Percentiles rank a stretch among this genome's conserved stretches.
phyloP scores from a whole-genome alignment of 2,113 vertebrate species.

The Cyprinodon tularosa region DNA sequence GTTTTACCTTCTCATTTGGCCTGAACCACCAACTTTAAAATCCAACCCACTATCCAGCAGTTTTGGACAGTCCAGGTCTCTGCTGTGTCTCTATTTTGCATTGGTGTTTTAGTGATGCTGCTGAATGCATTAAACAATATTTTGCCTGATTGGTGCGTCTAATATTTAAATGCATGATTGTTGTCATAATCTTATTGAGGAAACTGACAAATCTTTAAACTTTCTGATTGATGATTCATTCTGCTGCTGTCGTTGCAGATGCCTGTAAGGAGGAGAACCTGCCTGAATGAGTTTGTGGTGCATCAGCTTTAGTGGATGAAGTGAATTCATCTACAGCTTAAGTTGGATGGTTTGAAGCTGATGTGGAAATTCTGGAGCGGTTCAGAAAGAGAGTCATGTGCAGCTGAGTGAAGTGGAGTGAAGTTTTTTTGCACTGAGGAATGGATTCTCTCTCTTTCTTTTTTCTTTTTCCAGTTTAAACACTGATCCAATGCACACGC shows the following conservation, averaged over 20 bases:
- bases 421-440: constrained; percentile 49
- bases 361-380: constrained; percentile 56
- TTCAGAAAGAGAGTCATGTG: constrained; percentile 61
- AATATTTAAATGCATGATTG: neutral
- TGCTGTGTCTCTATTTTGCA: no score
- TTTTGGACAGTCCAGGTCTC: no score
- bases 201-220: no score
- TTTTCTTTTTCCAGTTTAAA: constrained; percentile 26
- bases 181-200: neutral
- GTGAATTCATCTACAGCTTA: constrained; percentile 53
- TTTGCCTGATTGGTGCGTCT: neutral
- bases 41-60: no score
- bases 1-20: no score
- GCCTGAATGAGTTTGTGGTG: constrained; percentile 79
- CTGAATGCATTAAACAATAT: neutral
- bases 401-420: constrained; percentile 51
- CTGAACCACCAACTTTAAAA: neutral
- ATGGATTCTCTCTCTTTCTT: constrained; percentile 6
- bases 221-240: neutral
- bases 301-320: constrained; percentile 62
- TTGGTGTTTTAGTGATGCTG: no score
- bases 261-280: constrained; percentile 86
- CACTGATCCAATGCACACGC: constrained; percentile 44
- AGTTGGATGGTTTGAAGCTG: constrained; percentile 31
- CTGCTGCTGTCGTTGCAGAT: constrained; percentile 72